phyloP scores from a whole-genome alignment of 2,113 vertebrate species.

The Salvator merianae region DNA sequence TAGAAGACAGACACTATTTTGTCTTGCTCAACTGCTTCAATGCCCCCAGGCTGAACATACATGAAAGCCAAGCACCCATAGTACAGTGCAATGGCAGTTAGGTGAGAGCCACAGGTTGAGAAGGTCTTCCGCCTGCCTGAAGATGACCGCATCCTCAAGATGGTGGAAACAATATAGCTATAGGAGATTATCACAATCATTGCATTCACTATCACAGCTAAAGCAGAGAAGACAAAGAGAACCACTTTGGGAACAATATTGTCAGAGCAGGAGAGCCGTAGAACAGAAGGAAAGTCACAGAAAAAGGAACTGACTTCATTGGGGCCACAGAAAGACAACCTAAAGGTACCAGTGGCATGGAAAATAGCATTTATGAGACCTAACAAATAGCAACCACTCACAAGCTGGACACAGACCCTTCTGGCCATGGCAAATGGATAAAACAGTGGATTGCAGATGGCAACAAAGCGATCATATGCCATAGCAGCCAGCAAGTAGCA shows the following conservation, averaged over 20 bases:
- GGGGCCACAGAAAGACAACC: conserved; percentile 50
- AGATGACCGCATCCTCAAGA: conserved; percentile 33
- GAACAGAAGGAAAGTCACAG: conserved; percentile 58
- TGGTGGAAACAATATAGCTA: conserved; percentile 12
- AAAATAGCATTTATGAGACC: conserved; percentile 51
- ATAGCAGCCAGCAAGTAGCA: conserved; percentile 58
- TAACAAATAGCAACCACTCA: not conserved
- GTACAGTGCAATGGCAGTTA: conserved; percentile 38
- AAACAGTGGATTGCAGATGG: conserved; percentile 57
- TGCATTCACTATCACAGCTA: conserved; percentile 46
- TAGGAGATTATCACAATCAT: conserved; percentile 45
- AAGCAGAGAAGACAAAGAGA: conserved; percentile 26
- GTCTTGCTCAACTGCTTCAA: conserved; percentile 31
- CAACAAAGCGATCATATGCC: conserved; percentile 57
- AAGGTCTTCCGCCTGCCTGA: conserved; percentile 50
- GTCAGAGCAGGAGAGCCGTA: conserved; percentile 51
- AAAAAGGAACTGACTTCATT: conserved; percentile 56
- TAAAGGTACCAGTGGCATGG: conserved; percentile 49
- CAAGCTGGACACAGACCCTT: not conserved
- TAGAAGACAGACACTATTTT: conserved; percentile 54
- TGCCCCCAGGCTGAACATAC: conserved; percentile 34
- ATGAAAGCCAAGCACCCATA: conserved; percentile 54
- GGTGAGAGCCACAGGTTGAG: conserved; percentile 53
- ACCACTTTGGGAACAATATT: conserved; percentile 29
- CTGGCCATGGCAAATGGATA: conserved; percentile 46